phyloP scores from a whole-genome alignment of 1,140 invertebrate species.

The Neuroterus valhalla region DNA sequence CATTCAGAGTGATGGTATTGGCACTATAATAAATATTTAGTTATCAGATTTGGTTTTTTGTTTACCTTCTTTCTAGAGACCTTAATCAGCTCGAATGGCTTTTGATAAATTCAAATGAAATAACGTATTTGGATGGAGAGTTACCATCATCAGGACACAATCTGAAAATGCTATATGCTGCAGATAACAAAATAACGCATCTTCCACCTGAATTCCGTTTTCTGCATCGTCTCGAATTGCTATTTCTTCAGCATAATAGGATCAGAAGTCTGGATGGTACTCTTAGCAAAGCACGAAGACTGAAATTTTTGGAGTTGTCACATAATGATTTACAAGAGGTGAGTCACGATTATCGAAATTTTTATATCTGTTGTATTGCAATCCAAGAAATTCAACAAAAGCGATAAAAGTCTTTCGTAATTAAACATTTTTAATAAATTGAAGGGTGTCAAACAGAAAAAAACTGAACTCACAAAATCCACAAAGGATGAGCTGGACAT shows the following conservation, averaged over 20 bases:
- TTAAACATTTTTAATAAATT: too few species aligned
- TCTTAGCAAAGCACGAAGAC: conserved; percentile 79
- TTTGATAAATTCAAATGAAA: conserved; percentile 84
- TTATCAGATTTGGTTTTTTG: neutral
- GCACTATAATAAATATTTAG: neutral
- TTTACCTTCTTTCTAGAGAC: conserved; percentile 70
- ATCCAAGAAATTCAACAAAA: too few species aligned
- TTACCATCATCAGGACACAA: conserved; percentile 80
- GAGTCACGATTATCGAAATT: conserved; percentile 60
- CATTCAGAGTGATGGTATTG: neutral
- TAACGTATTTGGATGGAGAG: conserved; percentile 84
- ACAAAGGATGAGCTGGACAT: too few species aligned
- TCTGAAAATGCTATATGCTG: conserved; percentile 81
- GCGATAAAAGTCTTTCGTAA: too few species aligned
- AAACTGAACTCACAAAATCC: too few species aligned
- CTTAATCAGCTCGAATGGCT: conserved; percentile 84
- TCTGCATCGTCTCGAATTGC: conserved; percentile 79
- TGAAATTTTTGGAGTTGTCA: conserved; percentile 81
- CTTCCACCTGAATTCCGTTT: conserved; percentile 82
- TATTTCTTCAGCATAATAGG: conserved; percentile 83
- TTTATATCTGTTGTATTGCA: neutral
- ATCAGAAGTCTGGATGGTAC: conserved; percentile 82
- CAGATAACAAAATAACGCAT: conserved; percentile 81
- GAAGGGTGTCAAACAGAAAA: too few species aligned
- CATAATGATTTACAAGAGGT: conserved; percentile 85